Base-by-base conservation (phyloP, 2,113 vertebrate species). In the Rhineura floridana region DNA sequence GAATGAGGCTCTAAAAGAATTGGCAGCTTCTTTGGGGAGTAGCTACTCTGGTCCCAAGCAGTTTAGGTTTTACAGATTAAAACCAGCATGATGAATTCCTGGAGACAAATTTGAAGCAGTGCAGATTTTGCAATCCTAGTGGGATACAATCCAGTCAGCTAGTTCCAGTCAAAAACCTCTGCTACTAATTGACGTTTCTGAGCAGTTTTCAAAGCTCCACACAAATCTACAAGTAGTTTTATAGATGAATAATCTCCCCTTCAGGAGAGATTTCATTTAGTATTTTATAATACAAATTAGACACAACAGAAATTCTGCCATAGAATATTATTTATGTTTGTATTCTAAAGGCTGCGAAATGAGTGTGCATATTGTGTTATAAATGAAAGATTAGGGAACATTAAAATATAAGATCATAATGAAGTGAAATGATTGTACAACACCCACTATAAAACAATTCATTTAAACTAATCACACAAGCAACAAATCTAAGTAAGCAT, bases 391-490 rank as follows among this genome's bases (percentile, higher is more conserved):
- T 36, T 42, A 70, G 33, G 59, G 63, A 83, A 73, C 21, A 11
- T 92, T 87, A 89, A 77, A 70, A 63, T 67, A 33, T 11, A 28
- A 91, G 70, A 84, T 83, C 36, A 73, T 84, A 39, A 42, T 30
- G 83, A 67, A 67, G n/a, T 79, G 28, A 89, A 88, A 67, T 62
- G 2, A 83, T 87, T 23, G 2, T 75, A 42, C 28, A 75, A 44
- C 42, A n/a, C 36, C 50, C 46, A 4, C 25, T 33, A 17, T 23
- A 25, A 63, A 84, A 72, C 0, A 0, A 25, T 81, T 87, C 88
- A 84, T 90, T 86, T 89, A 82, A 81, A 87, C 25, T 81, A 81
- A 88, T 88, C 69, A 83, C 84, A 55, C 50, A 75, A 85, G 10
- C 88, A 77, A 79, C 84, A 87, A 85, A 89, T 84, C 69, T 9